Conservation (phyloP, 2,888 invertebrate genomes). For the Heteromurus nitidus region DNA sequence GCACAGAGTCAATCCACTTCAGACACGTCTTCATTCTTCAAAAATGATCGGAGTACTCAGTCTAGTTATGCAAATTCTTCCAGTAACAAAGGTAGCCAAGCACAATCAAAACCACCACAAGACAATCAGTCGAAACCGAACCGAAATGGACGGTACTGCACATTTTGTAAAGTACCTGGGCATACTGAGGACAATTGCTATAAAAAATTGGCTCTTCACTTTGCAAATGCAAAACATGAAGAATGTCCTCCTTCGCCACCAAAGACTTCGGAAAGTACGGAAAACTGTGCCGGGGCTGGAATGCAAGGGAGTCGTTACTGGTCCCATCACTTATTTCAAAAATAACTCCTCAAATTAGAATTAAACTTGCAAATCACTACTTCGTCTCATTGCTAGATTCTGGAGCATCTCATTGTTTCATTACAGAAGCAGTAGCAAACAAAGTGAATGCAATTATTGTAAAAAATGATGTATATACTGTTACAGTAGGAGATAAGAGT, state of each 20-base stretch:
- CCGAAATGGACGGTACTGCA: too few species aligned
- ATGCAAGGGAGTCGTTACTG: neutral
- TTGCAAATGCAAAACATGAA: too few species aligned
- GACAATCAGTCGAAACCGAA: too few species aligned
- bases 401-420: slow-evolving; percentile 13
- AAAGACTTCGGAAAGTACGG: too few species aligned
- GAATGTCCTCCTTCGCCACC: too few species aligned
- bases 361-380: neutral
- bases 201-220: too few species aligned
- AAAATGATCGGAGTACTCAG: too few species aligned
- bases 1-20: neutral
- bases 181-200: neutral
- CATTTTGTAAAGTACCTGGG: neutral
- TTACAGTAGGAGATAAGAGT: slow-evolving; percentile 14
- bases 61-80: too few species aligned
- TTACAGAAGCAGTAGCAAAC: neutral
- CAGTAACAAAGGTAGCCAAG: too few species aligned
- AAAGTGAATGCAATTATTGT: neutral
- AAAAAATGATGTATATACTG: neutral
- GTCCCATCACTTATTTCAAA: neutral
- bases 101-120: too few species aligned
- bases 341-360: slow-evolving; percentile 21
- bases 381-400: slow-evolving; percentile 20
- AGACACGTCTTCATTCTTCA: too few species aligned
- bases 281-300: neutral